Evolutionary conservation across 2,113 vertebrate genomes (phyloP).

Genomic region (Plecturocebus donacophilus): DNA sequence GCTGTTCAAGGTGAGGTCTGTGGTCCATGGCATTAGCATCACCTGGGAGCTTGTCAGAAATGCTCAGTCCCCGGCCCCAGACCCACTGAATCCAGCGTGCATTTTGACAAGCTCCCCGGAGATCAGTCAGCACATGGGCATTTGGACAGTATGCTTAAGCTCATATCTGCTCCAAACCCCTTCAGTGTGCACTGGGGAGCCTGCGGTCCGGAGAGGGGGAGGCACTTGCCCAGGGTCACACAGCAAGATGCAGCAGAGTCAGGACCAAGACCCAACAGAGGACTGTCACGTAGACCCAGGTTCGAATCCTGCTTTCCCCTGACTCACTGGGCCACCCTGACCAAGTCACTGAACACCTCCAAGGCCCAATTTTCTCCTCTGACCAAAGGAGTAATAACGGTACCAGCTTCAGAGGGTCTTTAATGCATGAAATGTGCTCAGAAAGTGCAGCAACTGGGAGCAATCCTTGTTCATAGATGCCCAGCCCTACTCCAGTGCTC

Average conservation of each 20-base stretch:
- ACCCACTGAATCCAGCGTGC: accelerated
- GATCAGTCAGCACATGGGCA: too few species aligned
- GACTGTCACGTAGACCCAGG: neutral
- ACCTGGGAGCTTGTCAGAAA: neutral
- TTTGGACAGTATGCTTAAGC: neutral
- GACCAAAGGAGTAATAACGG: neutral
- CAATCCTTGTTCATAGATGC: neutral
- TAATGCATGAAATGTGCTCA: neutral
- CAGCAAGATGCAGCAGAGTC: neutral
- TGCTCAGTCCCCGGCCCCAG: accelerated
- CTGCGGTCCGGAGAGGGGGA: neutral
- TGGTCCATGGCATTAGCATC: neutral
- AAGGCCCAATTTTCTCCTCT: neutral
- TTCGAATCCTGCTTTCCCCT: neutral
- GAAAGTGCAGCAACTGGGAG: neutral
- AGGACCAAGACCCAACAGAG: neutral
- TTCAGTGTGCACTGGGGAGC: neutral
- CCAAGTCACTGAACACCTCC: neutral
- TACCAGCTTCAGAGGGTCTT: neutral
- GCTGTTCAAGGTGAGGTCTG: neutral
- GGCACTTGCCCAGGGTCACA: neutral
- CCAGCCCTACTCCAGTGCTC: neutral
- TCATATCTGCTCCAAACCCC: neutral
- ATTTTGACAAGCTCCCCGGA: neutral
- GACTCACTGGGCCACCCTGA: neutral